A percentile compares a stretch with the other conserved stretches of the same genome.
phyloP scores from a whole-genome alignment of 2,113 vertebrate species.

The Salvelinus namaycush region DNA sequence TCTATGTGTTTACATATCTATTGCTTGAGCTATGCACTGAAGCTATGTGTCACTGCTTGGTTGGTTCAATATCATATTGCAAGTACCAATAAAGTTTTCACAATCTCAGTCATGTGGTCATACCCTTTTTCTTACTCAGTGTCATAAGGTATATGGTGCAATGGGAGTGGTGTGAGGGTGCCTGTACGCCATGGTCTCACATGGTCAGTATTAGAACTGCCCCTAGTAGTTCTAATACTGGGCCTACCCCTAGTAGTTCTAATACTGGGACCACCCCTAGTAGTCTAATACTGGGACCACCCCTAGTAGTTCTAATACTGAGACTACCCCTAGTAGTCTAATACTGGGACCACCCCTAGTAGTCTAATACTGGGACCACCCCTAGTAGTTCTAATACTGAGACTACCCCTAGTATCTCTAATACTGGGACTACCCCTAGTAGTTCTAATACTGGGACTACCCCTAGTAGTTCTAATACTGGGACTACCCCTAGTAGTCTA shows the following conservation, averaged over 20 bases:
- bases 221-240: neutral
- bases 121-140: neutral
- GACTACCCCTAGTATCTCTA: too few species aligned
- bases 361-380: too few species aligned
- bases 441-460: too few species aligned
- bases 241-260: neutral
- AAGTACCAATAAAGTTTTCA: constrained; percentile 14
- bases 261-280: too few species aligned
- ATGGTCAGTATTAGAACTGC: neutral
- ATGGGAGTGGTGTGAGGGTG: neutral
- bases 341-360: too few species aligned
- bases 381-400: too few species aligned
- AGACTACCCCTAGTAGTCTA: too few species aligned
- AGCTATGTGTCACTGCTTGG: neutral
- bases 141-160: neutral
- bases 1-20: constrained; percentile 4
- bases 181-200: neutral
- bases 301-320: too few species aligned
- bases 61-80: neutral
- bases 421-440: too few species aligned
- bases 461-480: too few species aligned
- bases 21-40: neutral
- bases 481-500: too few species aligned
- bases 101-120: constrained; percentile 17
- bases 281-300: too few species aligned